Percentiles rank a stretch among this genome's conserved stretches.
Conservation (phyloP, 2,888 invertebrate genomes). For the Drosophila leonis region DNA sequence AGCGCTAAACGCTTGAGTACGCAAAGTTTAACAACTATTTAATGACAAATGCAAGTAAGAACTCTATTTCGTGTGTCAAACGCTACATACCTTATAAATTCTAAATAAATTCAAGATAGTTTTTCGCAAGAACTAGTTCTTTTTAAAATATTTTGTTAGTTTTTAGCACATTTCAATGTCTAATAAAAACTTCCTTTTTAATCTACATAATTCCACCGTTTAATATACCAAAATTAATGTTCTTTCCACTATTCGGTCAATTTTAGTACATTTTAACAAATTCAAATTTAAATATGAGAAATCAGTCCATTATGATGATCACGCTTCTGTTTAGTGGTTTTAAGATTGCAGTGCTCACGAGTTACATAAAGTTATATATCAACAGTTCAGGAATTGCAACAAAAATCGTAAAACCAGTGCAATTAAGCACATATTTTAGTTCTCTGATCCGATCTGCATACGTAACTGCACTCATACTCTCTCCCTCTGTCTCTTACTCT, state of each 20-base stretch:
- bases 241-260: not conserved
- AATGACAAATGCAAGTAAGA: not conserved
- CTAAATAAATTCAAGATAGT: not conserved
- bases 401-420: not conserved
- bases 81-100: too few species aligned
- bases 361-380: slow-evolving; percentile 1
- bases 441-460: slow-evolving; percentile 20
- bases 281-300: not conserved
- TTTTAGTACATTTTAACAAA: not conserved
- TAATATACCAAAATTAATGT: not conserved
- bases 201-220: not conserved
- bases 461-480: slow-evolving; percentile 9
- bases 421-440: slow-evolving; percentile 20
- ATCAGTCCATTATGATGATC: not conserved
- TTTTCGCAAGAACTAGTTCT: not conserved
- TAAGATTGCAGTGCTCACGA: not conserved
- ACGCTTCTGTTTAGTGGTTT: not conserved
- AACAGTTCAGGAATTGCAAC: not conserved
- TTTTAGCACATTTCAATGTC: not conserved
- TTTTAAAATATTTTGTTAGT: not conserved
- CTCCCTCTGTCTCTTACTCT: not conserved
- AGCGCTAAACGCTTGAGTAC: not conserved
- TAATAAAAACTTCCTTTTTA: not conserved
- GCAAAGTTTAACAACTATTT: not conserved
- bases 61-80: not conserved